Percentiles rank a stretch among this genome's conserved stretches.
Conservation (phyloP, 2,888 invertebrate genomes). For the Oscheius onirici region DNA sequence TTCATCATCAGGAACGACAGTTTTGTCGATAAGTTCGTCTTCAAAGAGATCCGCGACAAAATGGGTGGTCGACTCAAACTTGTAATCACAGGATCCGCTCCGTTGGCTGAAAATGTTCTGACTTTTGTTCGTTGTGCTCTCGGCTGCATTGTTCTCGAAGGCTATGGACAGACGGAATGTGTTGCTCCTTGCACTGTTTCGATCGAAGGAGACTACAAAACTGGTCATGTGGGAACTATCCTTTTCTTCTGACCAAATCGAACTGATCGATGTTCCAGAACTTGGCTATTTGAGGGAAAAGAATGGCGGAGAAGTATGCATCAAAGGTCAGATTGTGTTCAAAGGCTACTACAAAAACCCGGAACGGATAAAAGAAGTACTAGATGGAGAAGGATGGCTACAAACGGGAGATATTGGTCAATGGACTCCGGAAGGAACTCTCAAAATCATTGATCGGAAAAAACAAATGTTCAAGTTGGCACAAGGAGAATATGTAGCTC, state of each 20-base stretch:
- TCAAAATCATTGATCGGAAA: conserved; percentile 95
- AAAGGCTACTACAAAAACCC: conserved; percentile 83
- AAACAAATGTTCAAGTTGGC: conserved; percentile 98
- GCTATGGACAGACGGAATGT: conserved; percentile 72
- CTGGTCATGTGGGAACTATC: conserved; percentile 90
- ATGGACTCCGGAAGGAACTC: conserved; percentile 89
- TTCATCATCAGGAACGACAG: conserved; percentile 73
- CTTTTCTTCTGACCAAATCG: conserved; percentile 92
- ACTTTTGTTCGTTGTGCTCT: conserved; percentile 92
- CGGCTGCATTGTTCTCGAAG: conserved; percentile 76
- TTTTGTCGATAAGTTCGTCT: conserved; percentile 73
- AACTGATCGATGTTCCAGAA: conserved; percentile 95
- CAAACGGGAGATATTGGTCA: conserved; percentile 96
- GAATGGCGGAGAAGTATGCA: conserved; percentile 67
- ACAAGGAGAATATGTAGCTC: conserved; percentile 99
- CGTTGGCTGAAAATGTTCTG: conserved; percentile 89
- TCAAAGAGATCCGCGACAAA: conserved; percentile 71
- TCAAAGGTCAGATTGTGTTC: conserved; percentile 61
- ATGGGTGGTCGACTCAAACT: conserved; percentile 71
- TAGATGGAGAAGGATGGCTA: conserved; percentile 88
- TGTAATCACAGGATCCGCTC: conserved; percentile 83
- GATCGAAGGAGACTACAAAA: conserved; percentile 71
- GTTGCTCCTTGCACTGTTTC: conserved; percentile 80
- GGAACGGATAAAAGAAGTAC: conserved; percentile 88
- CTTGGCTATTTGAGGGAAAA: conserved; percentile 80